Evolutionary conservation across 2,888 invertebrate genomes (phyloP), one percentile per base, ranked within the genome.

Genomic region (Melitaea athalia): DNA sequence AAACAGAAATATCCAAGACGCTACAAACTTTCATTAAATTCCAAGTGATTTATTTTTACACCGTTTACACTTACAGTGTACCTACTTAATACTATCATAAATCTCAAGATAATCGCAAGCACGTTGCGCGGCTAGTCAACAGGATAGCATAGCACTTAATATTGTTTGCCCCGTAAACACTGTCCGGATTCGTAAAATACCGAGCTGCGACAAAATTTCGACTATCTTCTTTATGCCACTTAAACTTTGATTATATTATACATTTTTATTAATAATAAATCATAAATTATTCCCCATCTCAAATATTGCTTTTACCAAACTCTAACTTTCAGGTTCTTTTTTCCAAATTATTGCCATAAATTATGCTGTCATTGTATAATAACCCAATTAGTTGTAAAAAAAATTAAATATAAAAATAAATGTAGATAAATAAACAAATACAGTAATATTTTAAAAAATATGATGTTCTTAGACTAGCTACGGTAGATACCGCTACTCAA

Each of bases 201-300:
- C 38, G 57, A 63, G 45, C 45, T 59, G 31, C 24, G 50, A 61
- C 43, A 61, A 67, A 71, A 64, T 62, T 57, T 59, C n/a, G 53
- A 52, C 45, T 47, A 24, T 45, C 62, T 52, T 45, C 11, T 65
- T 65, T 59, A 63, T 60, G 24, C 43, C 50, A 47, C 14, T 68
- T 65, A 10, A 60, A 61, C 17, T 67, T 67, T 67, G 66, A 69
- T 67, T 38, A 66, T 55, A 14, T 67, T 61, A 57, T 67, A 50
- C 61, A 24, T 69, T 59, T 65, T 47, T 68, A 64, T 53, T 63
- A 52, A 15, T 61, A 57, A 66, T 67, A 71, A 71, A 68, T 71
- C 66, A 67, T 47, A 66, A 42, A 33, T 65, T 59, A 31, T 43
- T n/a, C 43, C 47, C 31, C 55, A 60, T 63, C 68, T 60, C 50